These are phyloP conservation scores for Staurois parvus DNA, from an alignment of 2,797 vertebrate species.

Conservation along the genomic window DNA sequence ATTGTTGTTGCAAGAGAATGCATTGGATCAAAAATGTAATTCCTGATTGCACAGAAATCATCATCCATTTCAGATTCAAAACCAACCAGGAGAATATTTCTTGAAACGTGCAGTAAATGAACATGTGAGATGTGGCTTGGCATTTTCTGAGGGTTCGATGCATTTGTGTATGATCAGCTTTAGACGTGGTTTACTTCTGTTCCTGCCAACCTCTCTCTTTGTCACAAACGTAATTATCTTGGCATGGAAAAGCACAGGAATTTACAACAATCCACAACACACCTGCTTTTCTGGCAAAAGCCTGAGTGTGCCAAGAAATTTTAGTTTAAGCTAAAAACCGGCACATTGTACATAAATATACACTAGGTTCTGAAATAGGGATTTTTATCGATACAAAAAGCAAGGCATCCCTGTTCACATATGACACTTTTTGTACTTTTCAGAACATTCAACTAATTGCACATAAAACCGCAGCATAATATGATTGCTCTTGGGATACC, in stretches of 20 bases:
- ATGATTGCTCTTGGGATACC: background rate
- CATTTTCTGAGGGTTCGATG: background rate
- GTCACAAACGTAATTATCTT: background rate
- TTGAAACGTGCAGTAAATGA: background rate
- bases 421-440: background rate
- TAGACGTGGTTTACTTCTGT: too few relatives aligned
- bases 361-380: background rate
- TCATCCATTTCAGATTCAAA: too few relatives aligned
- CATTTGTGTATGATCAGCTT: background rate
- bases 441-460: constrained; percentile 1
- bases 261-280: too few relatives aligned
- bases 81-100: background rate
- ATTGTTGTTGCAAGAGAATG: too few relatives aligned
- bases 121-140: background rate
- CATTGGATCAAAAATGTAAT: too few relatives aligned
- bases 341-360: background rate
- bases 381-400: background rate
- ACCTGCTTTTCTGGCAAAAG: background rate
- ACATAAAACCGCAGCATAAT: background rate
- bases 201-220: background rate
- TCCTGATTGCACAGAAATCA: too few relatives aligned
- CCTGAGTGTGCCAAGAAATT: background rate
- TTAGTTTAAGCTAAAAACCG: background rate
- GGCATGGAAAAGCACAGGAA: background rate
- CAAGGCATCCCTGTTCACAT: background rate